Base-by-base conservation (phyloP, 2,888 invertebrate species). In the Geophilus truncorum region DNA sequence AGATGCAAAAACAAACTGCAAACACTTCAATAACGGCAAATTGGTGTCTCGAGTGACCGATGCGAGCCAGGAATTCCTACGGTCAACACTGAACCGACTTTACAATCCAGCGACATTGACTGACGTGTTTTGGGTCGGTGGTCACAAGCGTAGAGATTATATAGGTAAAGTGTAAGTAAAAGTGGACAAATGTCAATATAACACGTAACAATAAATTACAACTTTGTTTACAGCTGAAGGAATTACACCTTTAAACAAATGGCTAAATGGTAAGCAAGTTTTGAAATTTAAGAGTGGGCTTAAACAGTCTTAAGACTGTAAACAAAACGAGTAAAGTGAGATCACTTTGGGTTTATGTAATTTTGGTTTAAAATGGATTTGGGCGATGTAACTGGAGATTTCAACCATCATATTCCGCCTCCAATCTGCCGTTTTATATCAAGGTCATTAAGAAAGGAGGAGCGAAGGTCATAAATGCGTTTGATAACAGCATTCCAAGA, bases 71-170 rank as follows among this genome's bases (percentile, higher is more conserved):
- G 40, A 78, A 23, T 78, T 78, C 25, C 21, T 78, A 40, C 40
- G 36, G 7, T n/a, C 3, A 9, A 45, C 45, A 36, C 28, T 78
- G 2, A 36, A 45, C 12, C 32, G 45, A 6, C n/a, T 40, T 36
- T 78, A 23, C 36, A 28, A 6, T 28, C 78, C 78, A 40, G 25
- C 23, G 6, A 78, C 45, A 5, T 6, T 45, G 1, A 45, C 40
- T 23, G 78, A 78, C 25, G 45, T 78, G 12, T 78, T 78, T 23
- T 78, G 78, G 78, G 78, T 78, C n/a, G 78, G 78, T 6, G 78
- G 78, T 10, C 45, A 78, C 45, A 36, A 78, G n/a, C 15, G 40
- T 18, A 3, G 10, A 7, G 40, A 32, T 18, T 36, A 21, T 45
- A 21, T 23, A 78, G 40, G 78, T 78, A 45, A 78, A 21, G 45